Evolutionary conservation across 2,888 invertebrate species (phyloP), one percentile per base, ranked within the genome.

Genomic region (Agrilus mali): DNA sequence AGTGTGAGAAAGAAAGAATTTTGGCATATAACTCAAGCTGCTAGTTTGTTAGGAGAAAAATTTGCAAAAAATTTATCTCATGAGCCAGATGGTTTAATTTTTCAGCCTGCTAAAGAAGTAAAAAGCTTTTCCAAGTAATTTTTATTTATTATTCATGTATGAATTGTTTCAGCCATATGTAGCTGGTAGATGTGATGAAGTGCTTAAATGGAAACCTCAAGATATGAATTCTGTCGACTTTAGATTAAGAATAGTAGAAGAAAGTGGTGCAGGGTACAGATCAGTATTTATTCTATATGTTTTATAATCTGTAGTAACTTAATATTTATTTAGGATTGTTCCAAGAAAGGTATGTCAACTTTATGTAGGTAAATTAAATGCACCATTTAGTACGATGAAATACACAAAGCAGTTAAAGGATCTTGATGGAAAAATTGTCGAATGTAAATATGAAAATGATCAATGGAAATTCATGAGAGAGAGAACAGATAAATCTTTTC

Each of bases 121-220:
- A 63, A 67, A 58, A 36, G 41, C 16, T 33, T 33, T 42, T 42
- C 22, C 17, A 14, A 2, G 33, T 3, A 20, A 37, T 6, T 10
- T 27, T 10, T 4, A 10, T 10, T 27, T 27, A 10, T 10, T 27
- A 10, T 33, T 14, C 13, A n/a, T 35, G 35, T 36, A 17, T 20
- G 12, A 16, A 47, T 43, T 49, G 45, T 67, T 72, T 43, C 64
- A 89, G 82, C 80, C 83, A 0, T 98, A 98, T 61, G 71, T 73
- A 12, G 70, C 86, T 7, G 98, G 98, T 0, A 73, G 79, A 6
- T 93, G 89, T 57, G 71, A 75, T 32, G 78, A 82, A 36, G 89
- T 96, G 2, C 71, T 99, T 13, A 99, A 99, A 66, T 99, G 98
- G 98, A 99, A 99, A 62, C 97, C 98, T 0, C 72, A 82, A 3